Percentiles rank a stretch among this genome's conserved stretches.
phyloP scores from a whole-genome alignment of 2,888 invertebrate genomes.

The Cancer borealis region DNA sequence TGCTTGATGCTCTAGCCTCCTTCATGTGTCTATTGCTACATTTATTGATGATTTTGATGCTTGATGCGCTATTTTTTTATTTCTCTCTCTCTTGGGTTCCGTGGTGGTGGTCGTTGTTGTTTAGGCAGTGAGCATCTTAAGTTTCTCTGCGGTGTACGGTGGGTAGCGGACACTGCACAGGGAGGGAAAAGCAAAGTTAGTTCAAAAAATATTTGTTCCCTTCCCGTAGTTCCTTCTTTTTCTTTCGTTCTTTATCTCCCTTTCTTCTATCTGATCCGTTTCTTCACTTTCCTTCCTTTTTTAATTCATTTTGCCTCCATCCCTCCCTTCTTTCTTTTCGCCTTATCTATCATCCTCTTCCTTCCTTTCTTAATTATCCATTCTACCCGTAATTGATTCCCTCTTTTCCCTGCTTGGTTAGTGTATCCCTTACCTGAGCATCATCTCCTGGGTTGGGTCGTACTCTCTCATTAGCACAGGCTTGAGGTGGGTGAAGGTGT shows the following conservation, averaged over 20 bases:
- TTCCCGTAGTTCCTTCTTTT: neutral
- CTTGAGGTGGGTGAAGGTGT: slow-evolving; percentile 83
- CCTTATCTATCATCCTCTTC: neutral
- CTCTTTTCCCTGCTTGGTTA: neutral
- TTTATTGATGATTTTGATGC: too few relatives aligned
- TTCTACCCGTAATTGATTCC: neutral
- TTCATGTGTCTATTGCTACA: too few relatives aligned
- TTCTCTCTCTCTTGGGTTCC: too few relatives aligned
- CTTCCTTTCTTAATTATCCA: neutral
- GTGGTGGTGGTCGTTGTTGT: neutral
- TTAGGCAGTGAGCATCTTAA: neutral
- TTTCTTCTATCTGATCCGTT: neutral
- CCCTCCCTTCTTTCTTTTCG: neutral
- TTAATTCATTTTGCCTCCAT: neutral
- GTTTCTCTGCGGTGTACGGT: neutral
- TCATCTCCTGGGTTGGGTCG: slow-evolving; percentile 52
- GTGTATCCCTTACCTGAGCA: neutral
- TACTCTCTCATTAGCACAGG: slow-evolving; percentile 46
- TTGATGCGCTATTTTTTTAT: too few relatives aligned
- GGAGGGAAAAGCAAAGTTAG: neutral
- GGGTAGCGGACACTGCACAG: neutral
- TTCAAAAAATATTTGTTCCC: neutral
- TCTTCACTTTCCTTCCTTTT: neutral
- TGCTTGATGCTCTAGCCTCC: too few relatives aligned
- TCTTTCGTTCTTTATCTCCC: neutral